phyloP scores from a whole-genome alignment of 2,113 vertebrate species.

The Panthera leo region DNA sequence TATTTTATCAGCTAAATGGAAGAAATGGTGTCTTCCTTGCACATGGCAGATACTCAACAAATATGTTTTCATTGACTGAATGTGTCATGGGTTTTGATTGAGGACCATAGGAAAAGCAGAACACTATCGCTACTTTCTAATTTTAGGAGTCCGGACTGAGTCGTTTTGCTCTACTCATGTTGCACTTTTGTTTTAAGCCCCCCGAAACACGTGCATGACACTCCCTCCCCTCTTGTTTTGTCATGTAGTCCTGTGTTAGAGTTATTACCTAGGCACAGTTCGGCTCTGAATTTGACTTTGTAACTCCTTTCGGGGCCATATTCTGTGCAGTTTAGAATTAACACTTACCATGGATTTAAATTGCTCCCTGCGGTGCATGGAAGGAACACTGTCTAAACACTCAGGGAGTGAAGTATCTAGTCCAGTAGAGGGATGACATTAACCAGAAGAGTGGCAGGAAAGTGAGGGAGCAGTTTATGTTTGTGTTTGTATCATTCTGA shows the following conservation, averaged over 20 bases:
- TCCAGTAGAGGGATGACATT: background rate
- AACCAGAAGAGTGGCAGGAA: background rate
- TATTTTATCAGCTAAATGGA: constrained; percentile 9
- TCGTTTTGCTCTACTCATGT: background rate
- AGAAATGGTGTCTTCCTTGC: constrained; percentile 4
- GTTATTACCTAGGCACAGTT: background rate
- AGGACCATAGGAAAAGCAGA: background rate
- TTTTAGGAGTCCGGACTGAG: background rate
- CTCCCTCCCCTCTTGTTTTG: background rate
- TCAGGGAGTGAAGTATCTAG: background rate
- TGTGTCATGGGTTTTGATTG: background rate
- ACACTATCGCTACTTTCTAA: background rate
- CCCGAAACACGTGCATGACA: background rate
- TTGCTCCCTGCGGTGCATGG: background rate
- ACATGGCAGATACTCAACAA: background rate
- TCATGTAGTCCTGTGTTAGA: background rate
- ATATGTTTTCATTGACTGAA: background rate
- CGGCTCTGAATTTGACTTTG: background rate
- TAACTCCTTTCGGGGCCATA: background rate
- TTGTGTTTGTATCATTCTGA: background rate
- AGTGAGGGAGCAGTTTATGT: background rate
- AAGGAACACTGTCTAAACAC: background rate
- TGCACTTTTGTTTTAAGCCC: background rate
- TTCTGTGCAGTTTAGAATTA: background rate
- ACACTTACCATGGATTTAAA: background rate